Base-by-base conservation (phyloP, 2,113 vertebrate species). In the Ptyas mucosa region DNA sequence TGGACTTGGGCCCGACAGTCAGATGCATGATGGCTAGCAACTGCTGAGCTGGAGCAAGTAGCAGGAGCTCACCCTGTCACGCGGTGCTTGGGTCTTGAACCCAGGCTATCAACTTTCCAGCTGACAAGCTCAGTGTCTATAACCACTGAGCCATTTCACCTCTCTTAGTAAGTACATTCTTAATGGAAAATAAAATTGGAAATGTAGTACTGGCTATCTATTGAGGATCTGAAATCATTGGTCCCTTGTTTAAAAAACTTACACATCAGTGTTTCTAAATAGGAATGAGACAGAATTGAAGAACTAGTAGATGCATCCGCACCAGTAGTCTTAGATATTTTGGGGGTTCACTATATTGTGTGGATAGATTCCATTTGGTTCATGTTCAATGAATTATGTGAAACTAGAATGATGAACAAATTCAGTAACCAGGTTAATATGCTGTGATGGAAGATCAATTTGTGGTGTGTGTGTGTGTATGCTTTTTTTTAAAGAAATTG, bases 251-350 rank as follows among this genome's bases (percentile, higher is more conserved):
- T 43, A 85, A 52, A 90, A 51, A 8, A 3, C n/a, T 23, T 91
- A 53, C 54, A 21, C 23, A 14, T 5, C 24, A n/a, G 23, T 24
- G 39, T 88, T 18, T 58, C 12, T 69, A 92, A 57, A n/a, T 69
- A 85, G 26, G 57, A 3, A 26, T 14, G 34, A 23, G 57, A 52
- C 85, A 3, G 0, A 0, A 3, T 3, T 0, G 2, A 61, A 89
- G 39, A 4, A 87, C 89, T 43, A 21, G 75, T 34, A 43, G 75
- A 9, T 81, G 75, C 18, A 21, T 81, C 10, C 8, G 0, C 8
- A 43, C 34, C 18, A 39, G 8, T 9, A 43, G n/a, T 39, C 7
- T 75, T 34, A 20, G 18, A 34, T 21, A 81, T 0, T 81, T 81
- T 39, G 0, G 69, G 15, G 18, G 75, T 21, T 43, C 34, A 21